These are phyloP conservation scores for Mycteria americana DNA, from an alignment of 2,797 vertebrate genomes.

Conservation along the genomic window DNA sequence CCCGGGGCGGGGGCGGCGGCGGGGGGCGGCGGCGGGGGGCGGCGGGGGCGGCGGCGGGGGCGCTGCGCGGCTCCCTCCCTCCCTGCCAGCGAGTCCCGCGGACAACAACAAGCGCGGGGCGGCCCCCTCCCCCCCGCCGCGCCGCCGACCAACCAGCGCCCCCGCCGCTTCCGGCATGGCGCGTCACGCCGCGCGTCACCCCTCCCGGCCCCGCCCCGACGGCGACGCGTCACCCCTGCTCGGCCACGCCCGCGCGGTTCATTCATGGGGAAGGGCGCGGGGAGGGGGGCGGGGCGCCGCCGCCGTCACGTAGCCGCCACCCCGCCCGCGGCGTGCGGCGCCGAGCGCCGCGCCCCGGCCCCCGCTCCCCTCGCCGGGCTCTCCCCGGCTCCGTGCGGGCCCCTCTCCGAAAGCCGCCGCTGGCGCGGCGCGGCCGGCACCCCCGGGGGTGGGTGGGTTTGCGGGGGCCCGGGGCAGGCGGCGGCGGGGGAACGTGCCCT, in stretches of 20 bases:
- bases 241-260: slow-evolving; percentile 1
- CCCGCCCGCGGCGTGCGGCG: not conserved
- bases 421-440: too few relatives aligned
- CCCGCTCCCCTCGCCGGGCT: not conserved
- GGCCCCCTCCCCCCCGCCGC: slow-evolving; percentile 36
- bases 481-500: too few relatives aligned
- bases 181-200: slow-evolving; percentile 30
- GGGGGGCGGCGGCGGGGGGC: not conserved
- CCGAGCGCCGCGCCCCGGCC: not conserved
- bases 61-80: slow-evolving; percentile 31
- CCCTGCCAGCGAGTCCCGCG: slow-evolving; percentile 56
- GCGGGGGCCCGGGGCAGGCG: not conserved
- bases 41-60: slow-evolving; percentile 19
- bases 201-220: slow-evolving; percentile 5
- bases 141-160: slow-evolving; percentile 58
- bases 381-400: not conserved
- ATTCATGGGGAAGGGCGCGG: slow-evolving; percentile 24
- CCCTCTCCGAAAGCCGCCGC: too few relatives aligned
- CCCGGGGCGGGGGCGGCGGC: not conserved
- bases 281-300: not conserved
- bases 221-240: not conserved
- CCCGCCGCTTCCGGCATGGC: slow-evolving; percentile 69
- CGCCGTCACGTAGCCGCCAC: not conserved
- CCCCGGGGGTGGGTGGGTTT: not conserved
- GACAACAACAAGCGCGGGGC: slow-evolving; percentile 68